A percentile compares a stretch with the other conserved stretches of the same genome.
Evolutionary conservation across 1,140 invertebrate species (phyloP).

Genomic region (Hermetia illucens): DNA sequence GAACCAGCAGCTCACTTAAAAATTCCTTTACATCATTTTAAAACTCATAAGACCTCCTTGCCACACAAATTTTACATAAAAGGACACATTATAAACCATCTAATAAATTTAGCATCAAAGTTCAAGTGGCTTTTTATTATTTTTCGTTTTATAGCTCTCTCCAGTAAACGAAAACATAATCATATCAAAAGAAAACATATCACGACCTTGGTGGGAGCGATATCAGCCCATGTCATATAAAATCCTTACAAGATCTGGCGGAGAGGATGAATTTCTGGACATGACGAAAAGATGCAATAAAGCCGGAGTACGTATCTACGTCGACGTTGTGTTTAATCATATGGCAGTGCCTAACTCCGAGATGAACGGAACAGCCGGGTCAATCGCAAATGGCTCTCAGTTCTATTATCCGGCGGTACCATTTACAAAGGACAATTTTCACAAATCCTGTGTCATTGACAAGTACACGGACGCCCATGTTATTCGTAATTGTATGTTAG

Average conservation of each 20-base stretch:
- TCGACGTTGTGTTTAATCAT: conserved; percentile 73
- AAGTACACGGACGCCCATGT: conserved; percentile 33
- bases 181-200: conserved; percentile 10
- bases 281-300: conserved; percentile 57
- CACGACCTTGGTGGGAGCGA: conserved; percentile 60
- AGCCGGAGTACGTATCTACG: conserved; percentile 60
- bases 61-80: too few species aligned
- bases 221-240: conserved; percentile 79
- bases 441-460: conserved; percentile 36
- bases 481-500: conserved; percentile 58
- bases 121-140: too few species aligned
- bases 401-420: conserved; percentile 42
- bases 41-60: too few species aligned
- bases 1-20: too few species aligned
- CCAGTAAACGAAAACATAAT: neutral
- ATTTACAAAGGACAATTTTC: conserved; percentile 41
- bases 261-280: conserved; percentile 44
- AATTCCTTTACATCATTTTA: too few species aligned
- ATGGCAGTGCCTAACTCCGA: conserved; percentile 42
- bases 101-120: too few species aligned
- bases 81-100: too few species aligned
- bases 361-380: conserved; percentile 45
- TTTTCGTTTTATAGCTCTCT: neutral
- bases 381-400: conserved; percentile 33
- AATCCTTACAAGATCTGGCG: conserved; percentile 56